Evolutionary conservation across 2,797 vertebrate genomes (phyloP).

Genomic region (Sphaeramia orbicularis): DNA sequence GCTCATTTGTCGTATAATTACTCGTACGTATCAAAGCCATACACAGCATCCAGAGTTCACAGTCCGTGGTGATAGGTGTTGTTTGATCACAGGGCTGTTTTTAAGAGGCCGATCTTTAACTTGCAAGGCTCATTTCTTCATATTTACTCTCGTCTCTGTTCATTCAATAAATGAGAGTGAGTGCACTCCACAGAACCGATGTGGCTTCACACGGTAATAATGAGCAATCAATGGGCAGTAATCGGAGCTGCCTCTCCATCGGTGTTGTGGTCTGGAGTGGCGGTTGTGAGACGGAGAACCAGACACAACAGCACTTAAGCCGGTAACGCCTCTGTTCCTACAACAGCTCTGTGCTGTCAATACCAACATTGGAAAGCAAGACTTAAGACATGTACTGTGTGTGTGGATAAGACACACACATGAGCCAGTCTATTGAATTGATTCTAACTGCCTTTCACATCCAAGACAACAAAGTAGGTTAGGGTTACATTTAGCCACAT

Average conservation of each 20-base stretch:
- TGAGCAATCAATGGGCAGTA: constrained; percentile 81
- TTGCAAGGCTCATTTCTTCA: constrained; percentile 54
- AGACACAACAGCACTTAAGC: constrained; percentile 53
- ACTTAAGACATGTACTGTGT: constrained; percentile 1
- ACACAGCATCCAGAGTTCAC: constrained; percentile 8
- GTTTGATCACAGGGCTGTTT: constrained; percentile 36
- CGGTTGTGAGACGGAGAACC: constrained; percentile 31
- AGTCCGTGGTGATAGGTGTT: constrained; percentile 18
- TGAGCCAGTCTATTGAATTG: no score
- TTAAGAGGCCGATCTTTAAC: constrained; percentile 26
- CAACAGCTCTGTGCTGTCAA: constrained; percentile 31
- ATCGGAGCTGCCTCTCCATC: constrained; percentile 60
- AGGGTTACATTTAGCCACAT: no score
- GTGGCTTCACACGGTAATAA: constrained; percentile 72
- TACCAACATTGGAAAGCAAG: constrained; percentile 31
- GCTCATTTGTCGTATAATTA: constrained; percentile 39
- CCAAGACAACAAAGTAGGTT: no score
- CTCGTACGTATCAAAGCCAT: constrained; percentile 19
- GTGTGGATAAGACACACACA: constrained; percentile 10
- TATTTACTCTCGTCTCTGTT: constrained; percentile 55
- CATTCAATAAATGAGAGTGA: constrained; percentile 65
- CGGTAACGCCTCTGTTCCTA: constrained; percentile 22
- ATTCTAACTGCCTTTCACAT: no score
- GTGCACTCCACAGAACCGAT: constrained; percentile 41
- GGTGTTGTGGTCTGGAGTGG: constrained; percentile 56